These are phyloP conservation scores for Andrena flavipes DNA, from an alignment of 2,888 invertebrate genomes.

Conservation along the genomic window DNA sequence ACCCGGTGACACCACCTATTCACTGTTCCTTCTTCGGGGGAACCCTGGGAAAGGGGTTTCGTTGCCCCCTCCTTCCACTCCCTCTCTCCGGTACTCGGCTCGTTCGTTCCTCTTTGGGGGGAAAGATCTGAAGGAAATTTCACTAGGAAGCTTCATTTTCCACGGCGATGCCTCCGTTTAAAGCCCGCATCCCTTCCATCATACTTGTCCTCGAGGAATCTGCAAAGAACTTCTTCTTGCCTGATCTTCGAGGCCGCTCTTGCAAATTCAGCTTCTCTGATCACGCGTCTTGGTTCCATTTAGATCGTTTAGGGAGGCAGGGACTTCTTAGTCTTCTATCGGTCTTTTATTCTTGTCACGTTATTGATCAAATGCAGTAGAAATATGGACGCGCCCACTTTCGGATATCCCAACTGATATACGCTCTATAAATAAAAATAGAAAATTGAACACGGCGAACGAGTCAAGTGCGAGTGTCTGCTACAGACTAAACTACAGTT, in stretches of 20 bases:
- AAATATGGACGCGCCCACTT: no score
- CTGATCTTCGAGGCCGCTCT: conserved; percentile 28
- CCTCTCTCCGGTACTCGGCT: conserved; percentile 1
- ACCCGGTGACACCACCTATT: conserved; percentile 51
- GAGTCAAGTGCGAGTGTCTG: no score
- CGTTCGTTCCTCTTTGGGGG: conserved; percentile 50
- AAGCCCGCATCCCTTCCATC: conserved; percentile 70
- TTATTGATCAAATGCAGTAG: no score
- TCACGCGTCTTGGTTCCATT: conserved; percentile 13
- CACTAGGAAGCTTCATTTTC: conserved; percentile 80
- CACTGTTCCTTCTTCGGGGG: not conserved
- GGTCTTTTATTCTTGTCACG: no score
- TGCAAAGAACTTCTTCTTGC: conserved; percentile 50
- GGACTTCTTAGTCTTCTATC: no score
- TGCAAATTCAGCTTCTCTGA: conserved; percentile 39
- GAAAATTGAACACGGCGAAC: no score
- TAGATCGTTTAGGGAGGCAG: no score
- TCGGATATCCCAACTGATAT: no score
- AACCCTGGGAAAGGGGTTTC: conserved; percentile 6
- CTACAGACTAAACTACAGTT: no score
- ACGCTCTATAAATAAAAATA: no score
- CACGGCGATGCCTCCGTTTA: conserved; percentile 78
- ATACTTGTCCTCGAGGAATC: conserved; percentile 40
- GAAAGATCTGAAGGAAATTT: conserved; percentile 77
- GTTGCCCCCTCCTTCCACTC: not conserved